Evolutionary conservation across 2,113 vertebrate species (phyloP).

Genomic region (Colaptes auratus): DNA sequence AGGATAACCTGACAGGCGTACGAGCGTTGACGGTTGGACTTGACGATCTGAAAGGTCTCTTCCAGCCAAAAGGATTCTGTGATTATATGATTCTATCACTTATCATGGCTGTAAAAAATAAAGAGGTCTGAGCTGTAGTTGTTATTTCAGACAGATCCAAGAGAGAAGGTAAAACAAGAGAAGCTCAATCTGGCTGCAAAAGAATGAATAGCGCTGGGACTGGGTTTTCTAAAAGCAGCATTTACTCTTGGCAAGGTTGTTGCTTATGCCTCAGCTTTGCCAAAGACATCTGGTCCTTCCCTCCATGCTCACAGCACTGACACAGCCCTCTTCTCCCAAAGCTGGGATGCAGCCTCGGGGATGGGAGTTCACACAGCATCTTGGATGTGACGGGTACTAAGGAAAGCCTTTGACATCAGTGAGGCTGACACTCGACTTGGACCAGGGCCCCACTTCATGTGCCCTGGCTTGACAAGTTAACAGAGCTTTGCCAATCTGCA

Average conservation of each 20-base stretch:
- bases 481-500: background rate
- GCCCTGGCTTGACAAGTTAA: background rate
- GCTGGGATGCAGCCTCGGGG: accelerated
- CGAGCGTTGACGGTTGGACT: background rate
- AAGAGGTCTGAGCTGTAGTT: background rate
- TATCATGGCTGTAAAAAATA: background rate
- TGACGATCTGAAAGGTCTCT: too few relatives aligned
- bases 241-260: background rate
- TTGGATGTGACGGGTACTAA: accelerated
- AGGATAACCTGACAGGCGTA: background rate
- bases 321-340: background rate
- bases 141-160: background rate
- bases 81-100: too few relatives aligned
- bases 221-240: background rate
- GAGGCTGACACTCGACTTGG: background rate
- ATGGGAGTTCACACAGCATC: accelerated
- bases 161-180: background rate
- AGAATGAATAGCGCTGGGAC: background rate
- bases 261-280: background rate
- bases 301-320: accelerated
- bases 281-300: background rate
- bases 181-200: background rate
- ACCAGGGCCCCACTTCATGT: background rate
- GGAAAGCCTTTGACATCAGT: background rate
- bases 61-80: too few relatives aligned